Evolutionary conservation across 1,140 invertebrate genomes (phyloP).

Genomic region (Trichonephila clavipes): DNA sequence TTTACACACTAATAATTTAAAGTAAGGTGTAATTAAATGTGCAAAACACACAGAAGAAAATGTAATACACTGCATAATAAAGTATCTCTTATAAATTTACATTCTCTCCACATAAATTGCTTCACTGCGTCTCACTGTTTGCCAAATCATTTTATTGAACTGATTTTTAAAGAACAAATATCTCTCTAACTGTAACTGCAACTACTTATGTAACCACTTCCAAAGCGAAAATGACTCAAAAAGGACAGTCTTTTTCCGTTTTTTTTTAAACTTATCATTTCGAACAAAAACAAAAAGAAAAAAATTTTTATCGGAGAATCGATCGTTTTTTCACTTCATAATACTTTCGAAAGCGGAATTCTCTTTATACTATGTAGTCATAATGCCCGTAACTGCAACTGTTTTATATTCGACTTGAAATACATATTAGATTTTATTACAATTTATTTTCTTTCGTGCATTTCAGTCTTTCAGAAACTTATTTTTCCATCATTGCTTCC

Average conservation of each 20-base stretch:
- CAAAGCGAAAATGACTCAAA: slow-evolving; percentile 45
- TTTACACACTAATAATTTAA: background rate
- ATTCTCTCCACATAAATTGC: background rate
- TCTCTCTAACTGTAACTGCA: slow-evolving; percentile 36
- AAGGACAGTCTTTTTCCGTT: slow-evolving; percentile 15
- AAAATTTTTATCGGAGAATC: slow-evolving; percentile 48
- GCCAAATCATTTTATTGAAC: slow-evolving; percentile 47
- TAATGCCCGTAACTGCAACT: slow-evolving; percentile 10
- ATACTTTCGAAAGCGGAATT: slow-evolving; percentile 19
- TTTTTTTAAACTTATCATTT: slow-evolving; percentile 18
- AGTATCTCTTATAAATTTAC: slow-evolving; percentile 5
- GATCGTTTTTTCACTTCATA: slow-evolving; percentile 46
- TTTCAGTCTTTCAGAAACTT: background rate
- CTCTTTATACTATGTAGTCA: slow-evolving; percentile 35
- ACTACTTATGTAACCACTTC: slow-evolving; percentile 46
- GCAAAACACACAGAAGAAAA: background rate
- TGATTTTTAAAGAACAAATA: background rate
- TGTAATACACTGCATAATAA: background rate
- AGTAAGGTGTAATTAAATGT: background rate
- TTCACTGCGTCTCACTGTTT: slow-evolving; percentile 23
- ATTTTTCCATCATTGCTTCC: background rate
- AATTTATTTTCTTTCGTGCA: slow-evolving; percentile 19
- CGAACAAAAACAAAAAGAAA: slow-evolving; percentile 1
- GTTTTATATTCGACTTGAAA: slow-evolving; percentile 33
- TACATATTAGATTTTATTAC: slow-evolving; percentile 58